These are phyloP conservation scores for Gallinago nigripennis DNA, from an alignment of 2,797 vertebrate species.

Conservation along the genomic window DNA sequence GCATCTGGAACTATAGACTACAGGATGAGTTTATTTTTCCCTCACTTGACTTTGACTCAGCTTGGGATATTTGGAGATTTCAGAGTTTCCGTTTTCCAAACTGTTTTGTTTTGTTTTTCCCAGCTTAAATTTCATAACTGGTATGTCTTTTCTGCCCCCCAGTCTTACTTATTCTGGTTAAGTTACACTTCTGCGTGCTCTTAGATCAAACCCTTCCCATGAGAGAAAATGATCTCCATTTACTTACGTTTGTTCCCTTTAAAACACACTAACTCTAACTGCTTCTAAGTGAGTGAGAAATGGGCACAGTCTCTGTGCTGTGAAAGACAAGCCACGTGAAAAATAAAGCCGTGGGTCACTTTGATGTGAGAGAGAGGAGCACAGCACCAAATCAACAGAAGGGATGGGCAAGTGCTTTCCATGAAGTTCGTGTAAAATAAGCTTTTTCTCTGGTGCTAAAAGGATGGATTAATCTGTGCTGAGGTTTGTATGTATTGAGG, in stretches of 20 bases:
- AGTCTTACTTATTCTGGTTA: background rate
- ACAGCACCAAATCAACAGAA: background rate
- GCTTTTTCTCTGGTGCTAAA: background rate
- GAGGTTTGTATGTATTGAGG: background rate
- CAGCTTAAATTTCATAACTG: background rate
- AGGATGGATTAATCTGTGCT: background rate
- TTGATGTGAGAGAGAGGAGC: background rate
- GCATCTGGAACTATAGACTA: background rate
- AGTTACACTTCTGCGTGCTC: background rate
- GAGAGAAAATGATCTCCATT: rapidly evolving
- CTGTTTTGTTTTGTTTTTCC: background rate
- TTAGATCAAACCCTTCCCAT: background rate
- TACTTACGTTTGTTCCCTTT: background rate
- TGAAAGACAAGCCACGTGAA: background rate
- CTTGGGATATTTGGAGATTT: background rate
- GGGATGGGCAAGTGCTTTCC: background rate
- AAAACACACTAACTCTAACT: background rate
- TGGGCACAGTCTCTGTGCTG: background rate
- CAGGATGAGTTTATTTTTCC: background rate
- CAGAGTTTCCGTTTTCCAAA: background rate
- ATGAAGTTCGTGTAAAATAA: rapidly evolving
- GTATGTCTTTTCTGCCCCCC: background rate
- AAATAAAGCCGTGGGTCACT: background rate
- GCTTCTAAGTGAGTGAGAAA: background rate
- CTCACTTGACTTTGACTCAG: background rate